Percentiles rank a stretch among this genome's conserved stretches.
Evolutionary conservation across 2,797 vertebrate genomes (phyloP).

Genomic region (Hippoglossus hippoglossus): DNA sequence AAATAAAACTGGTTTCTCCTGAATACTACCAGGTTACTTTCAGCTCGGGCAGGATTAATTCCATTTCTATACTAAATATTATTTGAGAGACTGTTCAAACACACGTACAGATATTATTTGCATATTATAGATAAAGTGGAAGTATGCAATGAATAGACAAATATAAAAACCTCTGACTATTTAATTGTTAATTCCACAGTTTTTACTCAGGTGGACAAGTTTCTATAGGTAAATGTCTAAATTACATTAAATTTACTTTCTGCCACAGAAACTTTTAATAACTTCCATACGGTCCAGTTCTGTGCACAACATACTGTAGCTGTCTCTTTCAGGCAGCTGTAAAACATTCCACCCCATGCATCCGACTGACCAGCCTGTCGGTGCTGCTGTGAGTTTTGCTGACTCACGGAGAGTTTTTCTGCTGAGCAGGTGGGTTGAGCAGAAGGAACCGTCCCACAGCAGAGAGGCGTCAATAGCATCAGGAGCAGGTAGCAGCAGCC

Average conservation of each 20-base stretch:
- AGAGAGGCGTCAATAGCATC: slow-evolving; percentile 58
- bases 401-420: slow-evolving; percentile 60
- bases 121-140: neutral
- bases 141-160: neutral
- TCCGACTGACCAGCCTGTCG: slow-evolving; percentile 35
- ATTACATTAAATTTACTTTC: no score
- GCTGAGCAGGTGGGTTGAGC: slow-evolving; percentile 54
- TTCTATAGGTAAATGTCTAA: no score
- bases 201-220: no score
- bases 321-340: slow-evolving; percentile 2
- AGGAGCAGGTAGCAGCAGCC: slow-evolving; percentile 53
- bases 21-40: no score
- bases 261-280: no score
- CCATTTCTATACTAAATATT: no score
- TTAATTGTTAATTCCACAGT: no score
- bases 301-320: neutral
- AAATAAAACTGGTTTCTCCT: no score
- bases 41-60: no score
- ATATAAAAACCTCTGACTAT: neutral
- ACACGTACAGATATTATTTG: no score
- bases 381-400: slow-evolving; percentile 56
- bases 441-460: slow-evolving; percentile 43
- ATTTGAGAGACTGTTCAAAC: no score
- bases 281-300: neutral
- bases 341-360: neutral